Evolutionary conservation across 2,797 vertebrate species (phyloP).

Genomic region (Onychomys leucogaster): DNA sequence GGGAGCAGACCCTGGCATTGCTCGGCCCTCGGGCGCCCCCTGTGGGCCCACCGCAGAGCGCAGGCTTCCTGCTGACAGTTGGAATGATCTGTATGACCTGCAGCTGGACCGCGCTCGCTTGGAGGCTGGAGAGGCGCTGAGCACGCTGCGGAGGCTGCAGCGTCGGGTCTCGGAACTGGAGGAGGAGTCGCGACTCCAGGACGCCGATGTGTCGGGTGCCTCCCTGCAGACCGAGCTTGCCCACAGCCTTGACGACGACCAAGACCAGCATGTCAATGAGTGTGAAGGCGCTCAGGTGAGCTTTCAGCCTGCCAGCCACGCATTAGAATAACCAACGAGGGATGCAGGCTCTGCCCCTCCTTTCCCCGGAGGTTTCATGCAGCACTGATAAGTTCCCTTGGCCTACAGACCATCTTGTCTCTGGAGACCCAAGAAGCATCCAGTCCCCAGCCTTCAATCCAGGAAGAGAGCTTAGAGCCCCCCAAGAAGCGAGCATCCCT

Average conservation of each 20-base stretch:
- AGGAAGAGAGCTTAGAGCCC: constrained; percentile 74
- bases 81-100: accelerated
- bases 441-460: constrained; percentile 25
- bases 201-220: constrained; percentile 42
- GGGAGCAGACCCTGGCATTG: not conserved
- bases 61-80: not conserved
- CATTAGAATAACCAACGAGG: not conserved
- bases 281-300: constrained; percentile 27
- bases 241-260: constrained; percentile 66
- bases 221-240: constrained; percentile 83
- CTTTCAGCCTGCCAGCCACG: no score
- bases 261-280: not conserved
- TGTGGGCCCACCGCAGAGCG: not conserved
- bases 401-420: constrained; percentile 5
- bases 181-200: constrained; percentile 81
- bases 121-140: constrained; percentile 77
- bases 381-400: constrained; percentile 7
- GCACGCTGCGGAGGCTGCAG: constrained; percentile 76
- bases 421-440: not conserved
- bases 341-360: not conserved
- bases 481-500: constrained; percentile 70
- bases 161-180: constrained; percentile 78
- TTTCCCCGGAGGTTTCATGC: not conserved
- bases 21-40: not conserved
- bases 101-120: constrained; percentile 79